Evolutionary conservation across 2,797 vertebrate species (phyloP).

Genomic region (Ptychadena robeensis): DNA sequence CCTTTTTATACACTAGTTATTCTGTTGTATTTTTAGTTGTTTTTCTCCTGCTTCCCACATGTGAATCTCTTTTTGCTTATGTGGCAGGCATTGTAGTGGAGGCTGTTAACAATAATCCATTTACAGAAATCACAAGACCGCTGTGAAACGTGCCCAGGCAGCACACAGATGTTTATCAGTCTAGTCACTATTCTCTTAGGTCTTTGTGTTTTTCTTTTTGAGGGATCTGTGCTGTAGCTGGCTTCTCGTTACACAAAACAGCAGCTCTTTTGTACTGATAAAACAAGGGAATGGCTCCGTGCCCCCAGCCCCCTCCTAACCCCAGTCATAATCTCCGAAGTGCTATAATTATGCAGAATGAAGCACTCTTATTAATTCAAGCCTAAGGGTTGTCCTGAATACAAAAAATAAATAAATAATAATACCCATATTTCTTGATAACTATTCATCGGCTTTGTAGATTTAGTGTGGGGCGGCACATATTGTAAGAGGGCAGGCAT

Average conservation of each 20-base stretch:
- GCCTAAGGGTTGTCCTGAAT: background rate
- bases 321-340: background rate
- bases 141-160: background rate
- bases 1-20: background rate
- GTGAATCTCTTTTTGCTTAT: background rate
- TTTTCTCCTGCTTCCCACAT: background rate
- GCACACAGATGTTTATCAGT: conserved; percentile 2
- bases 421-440: background rate
- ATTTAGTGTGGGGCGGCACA: background rate
- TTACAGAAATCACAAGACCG: background rate
- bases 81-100: background rate
- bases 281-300: background rate
- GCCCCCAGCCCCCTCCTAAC: background rate
- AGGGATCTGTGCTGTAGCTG: background rate
- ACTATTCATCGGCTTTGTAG: background rate
- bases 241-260: background rate
- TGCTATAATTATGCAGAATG: background rate
- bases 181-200: background rate
- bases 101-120: background rate
- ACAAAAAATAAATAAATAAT: background rate
- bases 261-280: conserved; percentile 13
- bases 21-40: background rate
- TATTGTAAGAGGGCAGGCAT: background rate
- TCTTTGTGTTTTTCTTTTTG: background rate
- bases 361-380: background rate